These are phyloP conservation scores for Drosophila tsacasi DNA, from an alignment of 1,140 invertebrate genomes.

Conservation along the genomic window DNA sequence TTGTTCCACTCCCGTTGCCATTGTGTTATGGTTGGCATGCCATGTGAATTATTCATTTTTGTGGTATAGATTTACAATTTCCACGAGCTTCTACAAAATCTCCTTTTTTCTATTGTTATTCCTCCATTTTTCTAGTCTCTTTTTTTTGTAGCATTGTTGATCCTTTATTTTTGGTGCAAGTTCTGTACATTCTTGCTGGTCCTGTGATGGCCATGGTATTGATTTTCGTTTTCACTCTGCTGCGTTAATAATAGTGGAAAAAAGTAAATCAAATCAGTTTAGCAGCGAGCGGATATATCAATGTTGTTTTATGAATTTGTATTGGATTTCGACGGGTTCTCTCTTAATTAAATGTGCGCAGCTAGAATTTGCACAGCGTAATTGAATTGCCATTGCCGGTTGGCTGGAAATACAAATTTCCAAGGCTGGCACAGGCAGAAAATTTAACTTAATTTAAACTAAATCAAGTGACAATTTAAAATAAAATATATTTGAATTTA, in stretches of 20 bases:
- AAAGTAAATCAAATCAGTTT: slow-evolving; percentile 77
- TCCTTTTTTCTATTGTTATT: slow-evolving; percentile 32
- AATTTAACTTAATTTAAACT: not conserved
- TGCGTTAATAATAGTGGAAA: slow-evolving; percentile 44
- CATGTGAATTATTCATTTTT: slow-evolving; percentile 74
- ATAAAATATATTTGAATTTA: not conserved
- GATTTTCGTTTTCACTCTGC: slow-evolving; percentile 40
- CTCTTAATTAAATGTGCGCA: slow-evolving; percentile 69
- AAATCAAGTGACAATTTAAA: not conserved
- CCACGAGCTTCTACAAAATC: slow-evolving; percentile 38
- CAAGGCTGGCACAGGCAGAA: not conserved
- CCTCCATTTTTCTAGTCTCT: not conserved
- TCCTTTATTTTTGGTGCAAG: slow-evolving; percentile 47
- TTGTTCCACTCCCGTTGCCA: slow-evolving; percentile 21
- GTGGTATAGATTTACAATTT: slow-evolving; percentile 77
- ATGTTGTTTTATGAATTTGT: slow-evolving; percentile 48
- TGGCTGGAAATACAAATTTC: slow-evolving; percentile 15
- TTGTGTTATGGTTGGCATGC: slow-evolving; percentile 34
- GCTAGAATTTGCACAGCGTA: slow-evolving; percentile 59
- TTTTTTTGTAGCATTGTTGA: not conserved
- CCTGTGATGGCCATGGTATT: slow-evolving; percentile 22
- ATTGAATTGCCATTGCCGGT: slow-evolving; percentile 55
- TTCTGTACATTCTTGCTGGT: slow-evolving; percentile 16
- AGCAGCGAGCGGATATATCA: slow-evolving; percentile 28
- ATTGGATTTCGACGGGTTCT: slow-evolving; percentile 35